Evolutionary conservation across 2,113 vertebrate species (phyloP).

Genomic region (Delphinapterus leucas): DNA sequence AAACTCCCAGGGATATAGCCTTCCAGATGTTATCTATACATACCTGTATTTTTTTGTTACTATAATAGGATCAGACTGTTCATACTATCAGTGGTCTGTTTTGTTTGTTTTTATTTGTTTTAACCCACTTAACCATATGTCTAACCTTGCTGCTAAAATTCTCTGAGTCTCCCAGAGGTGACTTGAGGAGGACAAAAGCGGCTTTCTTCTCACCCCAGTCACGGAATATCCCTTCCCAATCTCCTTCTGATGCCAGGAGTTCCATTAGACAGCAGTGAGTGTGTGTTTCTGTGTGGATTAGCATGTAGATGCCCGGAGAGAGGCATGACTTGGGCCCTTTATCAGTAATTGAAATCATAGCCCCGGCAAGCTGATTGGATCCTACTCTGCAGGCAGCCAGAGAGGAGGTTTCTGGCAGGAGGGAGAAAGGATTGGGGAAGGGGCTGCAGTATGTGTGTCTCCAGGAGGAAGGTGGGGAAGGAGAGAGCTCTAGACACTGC

Average conservation of each 20-base stretch:
- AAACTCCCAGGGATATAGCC: not conserved
- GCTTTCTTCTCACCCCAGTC: not conserved
- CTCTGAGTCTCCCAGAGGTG: not conserved
- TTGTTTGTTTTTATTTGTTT: not conserved
- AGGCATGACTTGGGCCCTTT: not conserved
- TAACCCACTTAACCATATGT: not conserved
- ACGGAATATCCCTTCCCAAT: not conserved
- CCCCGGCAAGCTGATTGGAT: not conserved
- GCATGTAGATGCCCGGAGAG: not conserved
- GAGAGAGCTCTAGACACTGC: not conserved
- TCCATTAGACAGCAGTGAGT: not conserved
- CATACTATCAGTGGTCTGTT: not conserved
- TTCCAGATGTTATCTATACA: not conserved
- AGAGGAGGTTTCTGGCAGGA: not conserved
- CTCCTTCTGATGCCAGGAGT: not conserved
- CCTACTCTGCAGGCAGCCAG: not conserved
- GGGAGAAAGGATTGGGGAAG: not conserved
- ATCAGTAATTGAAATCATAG: not conserved
- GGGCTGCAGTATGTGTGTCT: rapidly evolving
- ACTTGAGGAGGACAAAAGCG: not conserved
- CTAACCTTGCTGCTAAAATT: not conserved
- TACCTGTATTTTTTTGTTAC: not conserved
- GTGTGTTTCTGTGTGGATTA: not conserved
- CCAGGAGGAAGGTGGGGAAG: not conserved
- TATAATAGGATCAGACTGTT: not conserved